Conservation (phyloP, 1,140 invertebrate species). For the Metopolophium dirhodum region DNA sequence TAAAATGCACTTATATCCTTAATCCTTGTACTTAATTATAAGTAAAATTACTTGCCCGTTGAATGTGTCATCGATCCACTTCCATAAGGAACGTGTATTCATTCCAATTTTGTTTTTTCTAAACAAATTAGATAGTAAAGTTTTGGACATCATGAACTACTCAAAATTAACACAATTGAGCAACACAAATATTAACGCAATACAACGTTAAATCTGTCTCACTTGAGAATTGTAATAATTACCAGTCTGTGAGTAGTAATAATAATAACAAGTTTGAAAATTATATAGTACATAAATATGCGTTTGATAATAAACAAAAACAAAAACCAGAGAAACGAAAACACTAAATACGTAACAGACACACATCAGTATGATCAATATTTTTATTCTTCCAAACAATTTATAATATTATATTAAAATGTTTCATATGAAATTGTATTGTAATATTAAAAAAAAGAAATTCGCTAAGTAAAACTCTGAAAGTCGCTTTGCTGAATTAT, state of each 20-base stretch:
- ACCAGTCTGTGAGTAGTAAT: no score
- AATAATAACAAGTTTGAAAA: no score
- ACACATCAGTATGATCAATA: no score
- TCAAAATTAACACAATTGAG: not conserved
- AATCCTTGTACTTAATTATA: not conserved
- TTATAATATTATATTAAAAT: no score
- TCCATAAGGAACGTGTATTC: slow-evolving; percentile 19
- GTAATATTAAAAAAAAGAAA: not conserved
- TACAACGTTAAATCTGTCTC: no score
- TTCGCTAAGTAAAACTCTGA: not conserved
- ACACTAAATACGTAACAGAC: no score
- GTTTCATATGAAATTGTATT: not conserved
- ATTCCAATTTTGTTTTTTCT: not conserved
- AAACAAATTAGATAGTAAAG: not conserved
- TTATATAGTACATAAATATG: no score
- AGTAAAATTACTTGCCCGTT: slow-evolving; percentile 16
- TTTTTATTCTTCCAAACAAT: no score
- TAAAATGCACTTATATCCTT: not conserved
- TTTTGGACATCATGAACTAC: not conserved
- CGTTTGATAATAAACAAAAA: no score
- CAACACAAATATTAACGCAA: not conserved
- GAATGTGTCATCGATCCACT: slow-evolving; percentile 46
- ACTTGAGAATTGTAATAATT: no score
- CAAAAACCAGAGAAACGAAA: no score
- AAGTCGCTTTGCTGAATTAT: not conserved